phyloP scores from a whole-genome alignment of 2,888 invertebrate genomes.

The Oscheius sp. region DNA sequence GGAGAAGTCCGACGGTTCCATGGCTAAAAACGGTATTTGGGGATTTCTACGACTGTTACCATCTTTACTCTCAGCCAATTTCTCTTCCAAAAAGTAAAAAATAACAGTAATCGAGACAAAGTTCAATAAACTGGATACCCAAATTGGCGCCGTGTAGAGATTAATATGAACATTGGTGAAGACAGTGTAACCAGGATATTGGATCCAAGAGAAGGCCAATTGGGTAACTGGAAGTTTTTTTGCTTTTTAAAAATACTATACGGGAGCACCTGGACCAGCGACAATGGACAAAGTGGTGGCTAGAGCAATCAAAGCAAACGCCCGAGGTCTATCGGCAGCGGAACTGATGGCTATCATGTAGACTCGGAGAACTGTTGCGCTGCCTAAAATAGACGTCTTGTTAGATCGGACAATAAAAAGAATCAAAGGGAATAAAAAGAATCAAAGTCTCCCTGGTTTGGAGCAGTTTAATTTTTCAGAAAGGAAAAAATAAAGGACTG shows the following conservation, averaged over 20 bases:
- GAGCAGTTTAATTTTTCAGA: no score
- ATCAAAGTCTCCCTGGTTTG: no score
- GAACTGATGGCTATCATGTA: conserved; percentile 50
- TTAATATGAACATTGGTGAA: conserved; percentile 47
- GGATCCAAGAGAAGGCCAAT: conserved; percentile 44
- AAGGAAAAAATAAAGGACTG: no score
- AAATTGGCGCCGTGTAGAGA: conserved; percentile 56
- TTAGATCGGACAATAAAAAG: no score
- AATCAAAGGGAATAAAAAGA: no score
- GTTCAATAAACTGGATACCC: conserved; percentile 52
- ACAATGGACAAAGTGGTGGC: conserved; percentile 50
- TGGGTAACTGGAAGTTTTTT: conserved; percentile 47
- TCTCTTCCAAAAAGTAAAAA: conserved; percentile 32
- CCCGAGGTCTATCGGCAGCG: conserved; percentile 43
- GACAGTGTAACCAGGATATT: conserved; percentile 48
- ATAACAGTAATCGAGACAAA: conserved; percentile 50
- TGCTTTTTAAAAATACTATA: not conserved
- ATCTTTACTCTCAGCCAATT: conserved; percentile 30
- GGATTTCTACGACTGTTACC: conserved; percentile 26
- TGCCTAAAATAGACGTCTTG: conserved; percentile 36
- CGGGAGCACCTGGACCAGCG: conserved; percentile 45
- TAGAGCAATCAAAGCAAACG: conserved; percentile 44
- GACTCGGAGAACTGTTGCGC: conserved; percentile 48
- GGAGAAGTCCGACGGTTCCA: conserved; percentile 17
- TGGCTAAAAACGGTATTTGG: conserved; percentile 37